These are phyloP conservation scores for Karalla daura DNA, from an alignment of 2,797 vertebrate genomes.

Conservation along the genomic window DNA sequence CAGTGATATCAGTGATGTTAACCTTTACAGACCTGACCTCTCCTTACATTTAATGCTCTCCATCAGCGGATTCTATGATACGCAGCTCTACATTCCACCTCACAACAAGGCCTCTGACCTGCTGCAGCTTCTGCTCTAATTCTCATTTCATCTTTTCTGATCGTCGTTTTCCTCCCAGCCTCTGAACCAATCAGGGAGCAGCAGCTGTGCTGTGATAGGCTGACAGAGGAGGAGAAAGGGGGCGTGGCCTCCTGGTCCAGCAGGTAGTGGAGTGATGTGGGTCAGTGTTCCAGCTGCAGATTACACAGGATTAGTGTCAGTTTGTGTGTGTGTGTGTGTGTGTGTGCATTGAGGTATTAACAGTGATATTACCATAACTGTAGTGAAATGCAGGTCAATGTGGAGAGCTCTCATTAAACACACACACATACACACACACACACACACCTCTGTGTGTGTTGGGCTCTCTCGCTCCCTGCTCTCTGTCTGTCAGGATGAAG, in stretches of 20 bases:
- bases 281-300: slow-evolving; percentile 72
- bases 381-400: slow-evolving; percentile 21
- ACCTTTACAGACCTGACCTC: too few relatives aligned
- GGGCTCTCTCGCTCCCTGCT: background rate
- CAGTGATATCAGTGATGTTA: background rate
- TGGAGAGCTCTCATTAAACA: background rate
- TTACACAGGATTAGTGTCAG: slow-evolving; percentile 62
- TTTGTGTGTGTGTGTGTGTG: slow-evolving; percentile 27
- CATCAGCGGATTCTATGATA: too few relatives aligned
- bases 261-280: slow-evolving; percentile 65
- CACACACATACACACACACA: too few relatives aligned
- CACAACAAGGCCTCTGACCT: too few relatives aligned
- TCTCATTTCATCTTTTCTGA: too few relatives aligned
- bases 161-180: background rate
- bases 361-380: slow-evolving; percentile 40
- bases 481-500: too few relatives aligned
- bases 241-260: slow-evolving; percentile 34
- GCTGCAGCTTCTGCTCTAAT: too few relatives aligned
- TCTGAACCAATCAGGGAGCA: background rate
- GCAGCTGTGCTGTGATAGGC: slow-evolving; percentile 31
- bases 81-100: too few relatives aligned
- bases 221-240: background rate
- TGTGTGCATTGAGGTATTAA: slow-evolving; percentile 49
- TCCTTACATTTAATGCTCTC: too few relatives aligned
- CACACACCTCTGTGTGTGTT: background rate